Base-by-base conservation (phyloP, 1,140 invertebrate genomes). In the Steinernema feltiae region DNA sequence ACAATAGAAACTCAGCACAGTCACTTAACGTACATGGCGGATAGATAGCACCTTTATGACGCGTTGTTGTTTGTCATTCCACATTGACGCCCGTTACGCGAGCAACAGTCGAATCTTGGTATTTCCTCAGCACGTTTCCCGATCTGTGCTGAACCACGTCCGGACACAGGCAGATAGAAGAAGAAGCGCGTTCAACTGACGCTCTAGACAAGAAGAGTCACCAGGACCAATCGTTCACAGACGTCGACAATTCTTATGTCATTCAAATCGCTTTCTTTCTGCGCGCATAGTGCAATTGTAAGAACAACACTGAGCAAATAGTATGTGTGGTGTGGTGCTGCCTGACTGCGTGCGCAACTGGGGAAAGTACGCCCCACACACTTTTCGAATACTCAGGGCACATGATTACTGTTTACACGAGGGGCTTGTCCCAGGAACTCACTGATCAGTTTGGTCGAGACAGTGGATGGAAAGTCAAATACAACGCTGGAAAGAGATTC, bases 271-370 rank as follows among this genome's bases (percentile, higher is more conserved):
- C 7, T 41, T 41, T 18, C 18, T 41, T 18, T 18, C 35, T 41
- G 35, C 35, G 24, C 53, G 53, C 7, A 63, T 63, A 63, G 53
- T 63, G 53, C 53, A 63, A 63, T 27, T 27, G 53, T 63, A 63
- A 63, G 53, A 63, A 63, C 15, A 63, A 63, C 53, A 63, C 24
- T 63, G 53, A 63, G 53, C 53, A 63, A 63, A 63, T 63, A 63
- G 53, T 63, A 18, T 41, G 35, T n/a, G n/a, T n/a, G n/a, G n/a
- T n/a, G n/a, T n/a, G n/a, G n/a, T n/a, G 41, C 41, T 46, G n/a
- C 41, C 7, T n/a, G n/a, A 46, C 7, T 46, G 41, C 41, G 41
- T 63, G 53, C 15, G 24, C 53, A 27, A 63, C 53, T 15, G 53
- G 53, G 3, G 24, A 63, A 27, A 63, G 24, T 63, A 27, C 15